Evolutionary conservation across 2,888 invertebrate species (phyloP).

Genomic region (Microplitis deprimator): DNA sequence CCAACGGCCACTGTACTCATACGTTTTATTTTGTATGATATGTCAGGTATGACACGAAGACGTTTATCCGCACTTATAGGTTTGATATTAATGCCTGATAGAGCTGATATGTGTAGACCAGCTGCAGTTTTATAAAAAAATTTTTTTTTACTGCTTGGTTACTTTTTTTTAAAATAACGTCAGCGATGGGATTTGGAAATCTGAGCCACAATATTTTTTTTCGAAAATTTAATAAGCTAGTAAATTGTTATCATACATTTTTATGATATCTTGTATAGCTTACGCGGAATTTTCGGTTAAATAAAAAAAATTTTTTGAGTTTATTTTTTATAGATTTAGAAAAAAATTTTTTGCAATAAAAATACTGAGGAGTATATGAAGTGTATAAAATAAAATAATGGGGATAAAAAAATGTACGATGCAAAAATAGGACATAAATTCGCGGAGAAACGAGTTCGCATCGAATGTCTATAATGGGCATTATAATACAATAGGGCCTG

Average conservation of each 20-base stretch:
- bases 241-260: too few relatives aligned
- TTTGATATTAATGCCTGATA: constrained; percentile 21
- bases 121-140: constrained; percentile 16
- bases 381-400: neutral
- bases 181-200: too few relatives aligned
- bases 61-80: constrained; percentile 27
- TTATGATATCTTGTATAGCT: too few relatives aligned
- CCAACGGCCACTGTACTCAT: constrained; percentile 37
- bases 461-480: constrained; percentile 59
- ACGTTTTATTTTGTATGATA: constrained; percentile 14
- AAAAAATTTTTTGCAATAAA: neutral
- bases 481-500: constrained; percentile 66
- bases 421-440: constrained; percentile 41
- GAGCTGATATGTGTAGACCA: constrained; percentile 21
- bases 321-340: constrained; percentile 1
- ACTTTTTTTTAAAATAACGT: neutral
- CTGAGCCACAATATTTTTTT: too few relatives aligned
- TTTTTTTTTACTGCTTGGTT: constrained; percentile 10
- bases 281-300: neutral
- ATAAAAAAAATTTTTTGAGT: neutral
- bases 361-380: neutral
- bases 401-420: constrained; percentile 39
- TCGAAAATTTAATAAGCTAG: too few relatives aligned
- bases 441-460: constrained; percentile 34
- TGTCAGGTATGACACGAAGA: constrained; percentile 32